phyloP scores from a whole-genome alignment of 1,140 invertebrate species.

The Paracyclopina nana region DNA sequence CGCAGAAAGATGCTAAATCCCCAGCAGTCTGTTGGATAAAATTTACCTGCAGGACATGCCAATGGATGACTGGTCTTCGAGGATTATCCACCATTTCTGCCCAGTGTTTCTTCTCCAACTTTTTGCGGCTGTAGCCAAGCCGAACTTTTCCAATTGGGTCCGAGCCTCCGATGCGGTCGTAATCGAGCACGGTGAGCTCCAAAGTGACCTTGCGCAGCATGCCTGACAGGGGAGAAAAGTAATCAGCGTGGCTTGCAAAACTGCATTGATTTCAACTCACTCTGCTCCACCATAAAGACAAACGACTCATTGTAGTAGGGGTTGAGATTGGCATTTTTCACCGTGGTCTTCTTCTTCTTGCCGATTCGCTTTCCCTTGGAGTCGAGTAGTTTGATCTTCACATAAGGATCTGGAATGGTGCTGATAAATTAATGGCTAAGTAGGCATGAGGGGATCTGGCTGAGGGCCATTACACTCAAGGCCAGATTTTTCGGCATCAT shows the following conservation, averaged over 20 bases:
- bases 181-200: conserved; percentile 96
- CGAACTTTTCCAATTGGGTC: conserved; percentile 41
- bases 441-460: too few species aligned
- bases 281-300: conserved; percentile 16
- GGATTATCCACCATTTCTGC: conserved; percentile 97
- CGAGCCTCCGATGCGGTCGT: conserved; percentile 97
- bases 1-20: background rate
- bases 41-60: conserved; percentile 80
- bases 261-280: background rate
- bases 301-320: conserved; percentile 17
- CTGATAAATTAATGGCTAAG: background rate
- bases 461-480: too few species aligned
- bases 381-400: conserved; percentile 16
- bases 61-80: conserved; percentile 92
- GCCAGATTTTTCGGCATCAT: too few species aligned
- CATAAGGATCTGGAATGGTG: conserved; percentile 14
- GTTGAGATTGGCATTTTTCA: conserved; percentile 16
- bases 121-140: conserved; percentile 14
- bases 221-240: background rate
- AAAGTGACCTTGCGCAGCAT: conserved; percentile 65
- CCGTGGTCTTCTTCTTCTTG: conserved; percentile 16
- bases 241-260: background rate
- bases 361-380: conserved; percentile 16
- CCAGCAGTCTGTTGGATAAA: background rate
- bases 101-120: conserved; percentile 47